Evolutionary conservation across 2,888 invertebrate genomes (phyloP), one percentile per base, ranked within the genome.

Genomic region (Pemphredon lugubris): DNA sequence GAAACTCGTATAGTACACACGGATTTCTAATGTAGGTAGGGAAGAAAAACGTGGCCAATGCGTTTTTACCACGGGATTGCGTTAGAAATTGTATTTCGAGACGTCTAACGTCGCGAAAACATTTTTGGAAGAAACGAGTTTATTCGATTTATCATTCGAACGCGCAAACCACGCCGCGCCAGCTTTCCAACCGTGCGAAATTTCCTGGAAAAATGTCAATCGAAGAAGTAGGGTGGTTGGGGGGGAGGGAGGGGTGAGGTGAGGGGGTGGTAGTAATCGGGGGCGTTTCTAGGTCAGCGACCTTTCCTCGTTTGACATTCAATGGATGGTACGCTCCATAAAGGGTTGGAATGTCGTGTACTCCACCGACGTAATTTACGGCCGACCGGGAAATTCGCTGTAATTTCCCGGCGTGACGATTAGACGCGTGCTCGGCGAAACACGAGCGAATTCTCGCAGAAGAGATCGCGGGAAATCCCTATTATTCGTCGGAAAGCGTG

Each of bases 371-470:
- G 77, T 77, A 74, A 79, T 74, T 79, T 80, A 79, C 74, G 63
- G 42, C 51, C 44, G 53, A 57, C 63, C 61, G 34, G 61, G 65
- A 80, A 77, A 79, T 67, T 77, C 68, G 71, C 65, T 66, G 79
- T 72, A 79, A 77, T 79, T 80, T 77, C 81, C 71, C 64, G 50
- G 45, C 69, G 70, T 70, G 76, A 79, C 73, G 76, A 78, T 78
- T 78, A 78, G 73, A 77, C 68, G 68, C 71, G 60, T 63, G 60
- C 63, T 54, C 45, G 18, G 23, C 57, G 77, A 74, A 68, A 74
- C 67, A 74, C 39, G 47, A 34, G 42, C 70, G 55, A 64, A 75
- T 73, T 67, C 75, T 64, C 61, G 40, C 48, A 6, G 47, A 54
- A 47, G 23, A 53, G 55, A 47, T 51, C 47, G 26, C 47, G 51